These are phyloP conservation scores for Plebejus melissa DNA, from an alignment of 2,888 invertebrate species.

Conservation along the genomic window DNA sequence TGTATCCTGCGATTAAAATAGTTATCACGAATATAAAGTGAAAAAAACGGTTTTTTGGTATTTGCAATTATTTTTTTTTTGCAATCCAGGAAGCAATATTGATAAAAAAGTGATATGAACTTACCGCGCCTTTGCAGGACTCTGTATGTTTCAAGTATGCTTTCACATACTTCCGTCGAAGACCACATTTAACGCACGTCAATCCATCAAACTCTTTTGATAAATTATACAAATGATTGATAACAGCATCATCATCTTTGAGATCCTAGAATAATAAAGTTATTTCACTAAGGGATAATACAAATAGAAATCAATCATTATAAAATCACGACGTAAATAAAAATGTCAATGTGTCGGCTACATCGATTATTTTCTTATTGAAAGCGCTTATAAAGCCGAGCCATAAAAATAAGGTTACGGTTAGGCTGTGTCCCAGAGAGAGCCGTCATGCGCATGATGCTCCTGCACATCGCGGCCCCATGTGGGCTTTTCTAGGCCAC, in stretches of 20 bases:
- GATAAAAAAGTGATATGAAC: neutral
- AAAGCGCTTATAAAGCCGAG: too few species aligned
- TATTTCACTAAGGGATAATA: too few species aligned
- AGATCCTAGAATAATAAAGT: slow-evolving; percentile 36
- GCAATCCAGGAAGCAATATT: neutral
- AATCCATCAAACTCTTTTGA: slow-evolving; percentile 39
- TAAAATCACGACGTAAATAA: too few species aligned
- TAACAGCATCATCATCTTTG: slow-evolving; percentile 40
- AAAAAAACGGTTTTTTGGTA: neutral
- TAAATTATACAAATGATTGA: slow-evolving; percentile 43
- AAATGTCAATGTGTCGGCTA: too few species aligned
- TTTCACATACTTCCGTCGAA: slow-evolving; percentile 37
- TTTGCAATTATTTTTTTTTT: neutral
- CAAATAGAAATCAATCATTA: too few species aligned
- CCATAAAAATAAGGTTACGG: too few species aligned
- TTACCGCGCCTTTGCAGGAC: slow-evolving; percentile 31
- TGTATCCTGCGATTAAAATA: neutral
- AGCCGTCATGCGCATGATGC: too few species aligned
- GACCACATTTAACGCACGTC: slow-evolving; percentile 42
- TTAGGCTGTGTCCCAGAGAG: too few species aligned
- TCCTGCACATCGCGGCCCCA: too few species aligned
- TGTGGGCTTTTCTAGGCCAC: too few species aligned
- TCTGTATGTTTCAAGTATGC: slow-evolving; percentile 35
- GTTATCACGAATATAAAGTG: neutral
- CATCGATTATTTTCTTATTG: too few species aligned